Evolutionary conservation across 2,113 vertebrate genomes (phyloP).

Genomic region (Dicaeum eximium): DNA sequence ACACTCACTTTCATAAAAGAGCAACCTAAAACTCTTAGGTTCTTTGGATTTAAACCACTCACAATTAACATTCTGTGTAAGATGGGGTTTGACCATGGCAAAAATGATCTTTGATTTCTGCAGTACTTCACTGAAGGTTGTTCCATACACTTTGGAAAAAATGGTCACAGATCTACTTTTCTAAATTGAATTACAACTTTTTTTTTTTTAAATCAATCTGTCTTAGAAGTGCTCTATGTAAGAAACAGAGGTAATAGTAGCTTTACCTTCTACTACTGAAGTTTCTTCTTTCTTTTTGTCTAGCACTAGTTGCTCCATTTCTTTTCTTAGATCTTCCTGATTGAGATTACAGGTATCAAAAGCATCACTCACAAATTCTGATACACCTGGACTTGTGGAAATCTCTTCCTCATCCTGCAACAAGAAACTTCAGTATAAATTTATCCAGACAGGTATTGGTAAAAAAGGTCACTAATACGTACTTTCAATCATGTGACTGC

Average conservation of each 20-base stretch:
- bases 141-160: neutral
- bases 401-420: slow-evolving; percentile 90
- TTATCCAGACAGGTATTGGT: neutral
- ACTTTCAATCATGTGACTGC: neutral
- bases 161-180: neutral
- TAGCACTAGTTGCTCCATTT: slow-evolving; percentile 95
- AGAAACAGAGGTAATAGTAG: neutral
- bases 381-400: slow-evolving; percentile 92
- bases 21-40: neutral
- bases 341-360: slow-evolving; percentile 87
- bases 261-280: slow-evolving; percentile 77
- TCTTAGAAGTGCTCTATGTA: neutral
- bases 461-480: neutral
- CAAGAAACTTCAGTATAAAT: neutral
- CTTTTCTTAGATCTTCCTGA: slow-evolving; percentile 93
- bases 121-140: neutral
- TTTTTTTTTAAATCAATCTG: neutral
- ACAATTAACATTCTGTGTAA: neutral
- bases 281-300: slow-evolving; percentile 82
- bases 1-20: neutral
- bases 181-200: neutral
- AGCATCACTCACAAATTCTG: slow-evolving; percentile 96
- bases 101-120: neutral
- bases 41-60: neutral
- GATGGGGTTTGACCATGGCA: neutral